phyloP scores from a whole-genome alignment of 1,140 invertebrate species.

The Spodoptera litura region DNA sequence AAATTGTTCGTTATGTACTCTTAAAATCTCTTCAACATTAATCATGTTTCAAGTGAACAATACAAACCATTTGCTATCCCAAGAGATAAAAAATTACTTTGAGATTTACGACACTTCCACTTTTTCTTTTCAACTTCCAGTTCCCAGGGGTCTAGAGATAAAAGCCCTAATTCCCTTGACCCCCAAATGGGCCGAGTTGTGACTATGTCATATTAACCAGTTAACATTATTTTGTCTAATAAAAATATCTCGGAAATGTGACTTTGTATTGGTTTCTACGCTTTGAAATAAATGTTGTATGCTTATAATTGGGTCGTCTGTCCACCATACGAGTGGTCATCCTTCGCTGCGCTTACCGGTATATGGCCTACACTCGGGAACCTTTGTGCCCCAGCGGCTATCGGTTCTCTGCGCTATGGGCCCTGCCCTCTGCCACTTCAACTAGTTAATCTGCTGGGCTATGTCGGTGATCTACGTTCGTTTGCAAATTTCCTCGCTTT shows the following conservation, averaged over 20 bases:
- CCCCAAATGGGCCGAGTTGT: not conserved
- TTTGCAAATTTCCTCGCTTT: no score
- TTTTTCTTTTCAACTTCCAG: not conserved
- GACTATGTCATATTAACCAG: not conserved
- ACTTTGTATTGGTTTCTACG: no score
- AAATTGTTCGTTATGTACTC: not conserved
- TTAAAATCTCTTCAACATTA: not conserved
- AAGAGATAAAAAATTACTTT: slow-evolving; percentile 21
- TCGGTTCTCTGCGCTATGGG: no score
- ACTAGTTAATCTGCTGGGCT: no score
- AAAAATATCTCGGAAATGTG: not conserved
- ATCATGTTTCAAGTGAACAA: slow-evolving; percentile 19
- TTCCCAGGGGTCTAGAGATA: not conserved
- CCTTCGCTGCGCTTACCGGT: no score
- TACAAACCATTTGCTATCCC: slow-evolving; percentile 7
- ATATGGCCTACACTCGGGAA: no score
- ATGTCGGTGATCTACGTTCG: no score
- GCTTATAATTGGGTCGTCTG: no score
- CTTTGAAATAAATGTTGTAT: no score
- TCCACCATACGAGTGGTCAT: no score
- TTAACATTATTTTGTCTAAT: not conserved
- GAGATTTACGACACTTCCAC: slow-evolving; percentile 11
- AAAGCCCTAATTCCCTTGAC: slow-evolving; percentile 4
- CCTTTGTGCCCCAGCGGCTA: no score
- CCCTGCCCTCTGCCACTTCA: no score